Evolutionary conservation across 2,797 vertebrate genomes (phyloP), one percentile per base, ranked within the genome.

Genomic region (Labeo calbasu): DNA sequence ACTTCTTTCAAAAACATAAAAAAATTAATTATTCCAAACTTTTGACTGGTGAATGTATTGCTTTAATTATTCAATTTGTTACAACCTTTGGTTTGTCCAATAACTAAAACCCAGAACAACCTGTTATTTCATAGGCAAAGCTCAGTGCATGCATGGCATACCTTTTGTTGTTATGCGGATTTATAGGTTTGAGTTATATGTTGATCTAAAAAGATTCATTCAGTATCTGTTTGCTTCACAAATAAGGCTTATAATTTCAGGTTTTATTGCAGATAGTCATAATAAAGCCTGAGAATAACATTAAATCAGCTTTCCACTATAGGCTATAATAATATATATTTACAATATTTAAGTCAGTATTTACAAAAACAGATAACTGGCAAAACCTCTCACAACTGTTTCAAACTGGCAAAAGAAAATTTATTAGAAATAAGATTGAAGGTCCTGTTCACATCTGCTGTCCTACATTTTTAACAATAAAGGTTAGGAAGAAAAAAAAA

Each of bases 171-270:
- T 46, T 46, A 9, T 46, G 43, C 8, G 43, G 43, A 46, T 46
- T 10, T 8, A 43, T 8, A 43, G 40, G 40, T 43, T 43, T 3
- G 13, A 78, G 53, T 68, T 66, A 36, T 72, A 19, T 46, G 23
- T 73, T 10, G 48, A 46, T 66, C 50, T 53, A 32, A 46, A 80
- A 73, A 36, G 8, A 19, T 1, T 19, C 2, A 61, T 32, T 32
- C 28, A 32, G 28, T 23, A 14, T 40, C 43, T 71, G 77, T 86
- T 72, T 83, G 79, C 81, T 75, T 65, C 28, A 75, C 75, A 59
- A 75, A 17, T 17, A 40, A 59, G 86, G 80, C 75, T 75, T 85
- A 69, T 75, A 77, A 68, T 70, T 75, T 65, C 43, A 79, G 12
- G 46, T 40, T 40, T 32, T n/a, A 61, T 69, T 28, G 40, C 76